Base-by-base conservation (phyloP, 2,888 invertebrate species). In the Peribatodes rhomboidaria region DNA sequence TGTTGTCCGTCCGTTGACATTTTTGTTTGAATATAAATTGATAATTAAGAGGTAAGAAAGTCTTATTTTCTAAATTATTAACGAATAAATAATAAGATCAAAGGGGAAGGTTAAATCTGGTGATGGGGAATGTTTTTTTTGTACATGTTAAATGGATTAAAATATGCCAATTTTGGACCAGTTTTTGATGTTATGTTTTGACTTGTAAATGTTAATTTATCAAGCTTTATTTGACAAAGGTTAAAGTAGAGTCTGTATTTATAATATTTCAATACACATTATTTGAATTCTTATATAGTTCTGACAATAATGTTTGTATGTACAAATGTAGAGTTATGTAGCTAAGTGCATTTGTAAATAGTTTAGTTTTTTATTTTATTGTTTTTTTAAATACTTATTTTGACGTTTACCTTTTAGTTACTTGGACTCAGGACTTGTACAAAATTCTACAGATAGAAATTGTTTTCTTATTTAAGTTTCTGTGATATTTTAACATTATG, bases 1-100 rank as follows among this genome's bases (percentile, higher is more conserved):
- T 70, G 68, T 68, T 64, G 55, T 50, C 6, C 56, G 72, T 44
- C 20, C 65, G 67, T 70, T 72, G 70, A 72, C 70, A 61, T 72
- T 61, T 60, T 59, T 55, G 31, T 55, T 46, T 57, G 65, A 64
- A 70, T 67, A 62, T 69, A 61, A 69, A 69, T 70, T 55, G 61
- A 54, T 70, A 61, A 61, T 44, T 53, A 46, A 58, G 27, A 44
- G 27, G 58, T 56, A 56, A 63, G 59, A 65, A 57, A 56, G 64
- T 61, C 33, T 37, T 41, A 42, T 37, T 53, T 53, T 20, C 8
- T 61, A 47, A 61, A 55, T 61, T 55, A 42, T 41, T 55, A 46
- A 54, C 14, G 49, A 50, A 61, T 61, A 50, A 49, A 50, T 62
- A 42, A 37, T 41, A 33, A 13, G 63, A 70, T 70, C 64, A 68